Base-by-base conservation (phyloP, 1,140 invertebrate species). In the Drosophila saltans region DNA sequence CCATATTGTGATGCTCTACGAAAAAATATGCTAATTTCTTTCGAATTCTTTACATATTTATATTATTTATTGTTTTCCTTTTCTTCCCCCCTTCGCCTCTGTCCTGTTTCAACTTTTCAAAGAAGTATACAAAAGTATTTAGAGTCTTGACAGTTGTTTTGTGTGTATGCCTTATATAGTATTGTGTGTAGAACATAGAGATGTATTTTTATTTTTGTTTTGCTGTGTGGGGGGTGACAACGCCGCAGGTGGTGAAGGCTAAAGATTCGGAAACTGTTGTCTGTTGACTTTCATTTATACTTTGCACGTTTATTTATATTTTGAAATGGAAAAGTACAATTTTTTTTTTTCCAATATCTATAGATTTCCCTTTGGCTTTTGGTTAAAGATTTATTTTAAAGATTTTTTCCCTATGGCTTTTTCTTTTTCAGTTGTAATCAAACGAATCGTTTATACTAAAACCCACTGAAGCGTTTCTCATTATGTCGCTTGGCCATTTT, bases 41-140 rank as follows among this genome's bases (percentile, higher is more conserved):
- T 58, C 33, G 76, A 77, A 88, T 86, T 66, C 72, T 68, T 82
- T 77, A 80, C 82, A 88, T 81, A 86, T 88, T 86, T 86, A 88
- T 88, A 80, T 86, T 80, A 83, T 88, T 86, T 86, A 88, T 86
- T 88, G 84, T 88, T 86, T 86, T 77, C 40, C 56, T 69, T 39
- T 57, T 57, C 28, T 66, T 58, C 1, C 45, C 73, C 68, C 62
- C 67, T 16, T 16, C 16, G 16, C 16, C 72, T 30, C 28, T 30
- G 67, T 77, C 28, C 33, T 33, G 66, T 55, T 39, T 39, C 28
- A 67, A 77, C 74, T 77, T 61, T 81, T 56, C 55, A 68, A 76
- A 77, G 57, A 73, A 74, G 64, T 75, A 73, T 74, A 62, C 58
- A 73, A 88, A 86, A 88, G 83, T 83, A 86, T 86, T 88, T 83